These are phyloP conservation scores for Drosophila saltans DNA, from an alignment of 1,140 invertebrate species.

Conservation along the genomic window DNA sequence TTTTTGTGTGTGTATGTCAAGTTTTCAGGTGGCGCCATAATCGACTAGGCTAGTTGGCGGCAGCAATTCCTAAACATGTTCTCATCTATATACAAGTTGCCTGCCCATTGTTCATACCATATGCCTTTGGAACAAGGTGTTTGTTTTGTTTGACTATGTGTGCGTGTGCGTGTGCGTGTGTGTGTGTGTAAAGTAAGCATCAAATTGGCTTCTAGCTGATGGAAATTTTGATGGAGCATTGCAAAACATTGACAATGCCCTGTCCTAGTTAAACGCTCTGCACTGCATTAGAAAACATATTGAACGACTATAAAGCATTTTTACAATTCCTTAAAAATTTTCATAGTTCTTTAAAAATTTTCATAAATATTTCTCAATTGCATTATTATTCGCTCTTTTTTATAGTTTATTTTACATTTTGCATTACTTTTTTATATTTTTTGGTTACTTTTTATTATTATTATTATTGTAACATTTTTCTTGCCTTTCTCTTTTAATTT, in stretches of 20 bases:
- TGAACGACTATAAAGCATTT: no score
- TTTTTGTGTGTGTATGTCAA: conserved; percentile 10
- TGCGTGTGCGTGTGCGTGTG: background rate
- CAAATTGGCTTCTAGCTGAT: background rate
- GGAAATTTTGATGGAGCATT: background rate
- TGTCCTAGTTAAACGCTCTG: background rate
- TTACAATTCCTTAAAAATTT: no score
- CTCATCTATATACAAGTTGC: no score
- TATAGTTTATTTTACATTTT: no score
- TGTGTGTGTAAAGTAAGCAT: background rate
- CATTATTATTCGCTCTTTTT: no score
- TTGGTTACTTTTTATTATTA: background rate
- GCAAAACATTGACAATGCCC: background rate
- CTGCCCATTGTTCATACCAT: background rate
- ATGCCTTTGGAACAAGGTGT: background rate
- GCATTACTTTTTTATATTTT: background rate
- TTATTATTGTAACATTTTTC: conserved; percentile 18
- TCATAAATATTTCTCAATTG: no score
- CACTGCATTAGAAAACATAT: background rate
- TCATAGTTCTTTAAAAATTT: no score
- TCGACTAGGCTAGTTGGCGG: conserved; percentile 49
- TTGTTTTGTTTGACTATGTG: background rate
- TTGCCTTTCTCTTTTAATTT: conserved; percentile 59
- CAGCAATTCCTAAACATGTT: background rate
- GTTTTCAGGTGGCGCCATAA: conserved; percentile 42